Conservation (phyloP, 2,797 vertebrate species). For the Petrocephalus sullivani region DNA sequence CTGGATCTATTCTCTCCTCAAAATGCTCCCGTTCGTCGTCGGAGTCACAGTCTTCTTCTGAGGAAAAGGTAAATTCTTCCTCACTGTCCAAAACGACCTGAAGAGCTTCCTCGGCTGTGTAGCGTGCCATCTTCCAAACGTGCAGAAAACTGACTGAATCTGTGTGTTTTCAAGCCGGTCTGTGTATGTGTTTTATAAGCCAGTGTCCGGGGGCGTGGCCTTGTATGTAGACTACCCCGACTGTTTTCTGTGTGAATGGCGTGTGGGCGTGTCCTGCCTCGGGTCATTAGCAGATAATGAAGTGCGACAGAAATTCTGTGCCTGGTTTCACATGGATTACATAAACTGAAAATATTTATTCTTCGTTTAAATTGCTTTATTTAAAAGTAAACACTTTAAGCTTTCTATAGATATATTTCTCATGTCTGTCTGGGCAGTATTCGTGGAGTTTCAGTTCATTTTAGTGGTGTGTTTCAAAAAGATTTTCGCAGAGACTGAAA, state of each 20-base stretch:
- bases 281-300: not conserved
- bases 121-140: not conserved
- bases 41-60: not conserved
- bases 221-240: not conserved
- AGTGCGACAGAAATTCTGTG: not conserved
- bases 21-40: not conserved
- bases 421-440: not conserved
- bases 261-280: not conserved
- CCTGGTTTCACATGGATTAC: not conserved
- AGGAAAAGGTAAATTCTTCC: not conserved
- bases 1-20: not conserved
- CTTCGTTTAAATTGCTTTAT: not conserved
- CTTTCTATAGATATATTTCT: conserved; percentile 2
- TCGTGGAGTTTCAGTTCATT: not conserved
- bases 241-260: not conserved
- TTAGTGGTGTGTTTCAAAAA: not conserved
- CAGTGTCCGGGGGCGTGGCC: not conserved
- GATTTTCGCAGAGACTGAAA: too few species aligned
- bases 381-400: not conserved
- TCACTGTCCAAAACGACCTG: not conserved
- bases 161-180: not conserved
- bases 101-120: not conserved
- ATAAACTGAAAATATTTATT: not conserved
- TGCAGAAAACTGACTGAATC: not conserved
- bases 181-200: not conserved